These are phyloP conservation scores for Sinodicranocentrus sp. DNA, from an alignment of 2,888 invertebrate genomes.

Conservation along the genomic window DNA sequence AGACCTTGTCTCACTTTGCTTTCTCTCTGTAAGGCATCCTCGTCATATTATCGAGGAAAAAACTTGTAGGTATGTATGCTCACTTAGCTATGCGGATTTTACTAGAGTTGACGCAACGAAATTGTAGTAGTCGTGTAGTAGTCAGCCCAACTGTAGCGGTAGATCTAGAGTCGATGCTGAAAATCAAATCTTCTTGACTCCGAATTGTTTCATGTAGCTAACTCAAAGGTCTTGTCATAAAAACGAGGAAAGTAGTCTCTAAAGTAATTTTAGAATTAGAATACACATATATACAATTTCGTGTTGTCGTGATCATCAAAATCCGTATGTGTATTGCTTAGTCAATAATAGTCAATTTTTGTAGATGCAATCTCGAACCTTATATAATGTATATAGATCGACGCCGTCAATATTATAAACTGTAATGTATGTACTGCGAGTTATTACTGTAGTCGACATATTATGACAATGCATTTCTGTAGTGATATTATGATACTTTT, in stretches of 20 bases:
- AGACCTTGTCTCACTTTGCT: slow-evolving; percentile 56
- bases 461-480: too few species aligned
- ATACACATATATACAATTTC: not conserved
- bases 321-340: not conserved
- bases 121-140: slow-evolving; percentile 52
- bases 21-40: slow-evolving; percentile 43
- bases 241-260: slow-evolving; percentile 1
- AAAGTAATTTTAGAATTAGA: not conserved
- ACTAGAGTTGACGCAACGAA: slow-evolving; percentile 67
- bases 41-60: slow-evolving; percentile 4
- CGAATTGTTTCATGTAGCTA: not conserved
- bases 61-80: slow-evolving; percentile 63
- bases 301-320: slow-evolving; percentile 2
- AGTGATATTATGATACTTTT: too few species aligned
- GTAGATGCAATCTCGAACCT: not conserved
- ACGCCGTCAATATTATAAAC: too few species aligned
- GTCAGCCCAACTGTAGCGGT: slow-evolving; percentile 15
- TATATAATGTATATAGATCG: too few species aligned
- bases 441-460: too few species aligned
- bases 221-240: slow-evolving; percentile 9
- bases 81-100: slow-evolving; percentile 70
- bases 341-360: not conserved
- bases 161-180: slow-evolving; percentile 18
- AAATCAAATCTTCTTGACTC: slow-evolving; percentile 37
- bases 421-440: too few species aligned